Base-by-base conservation (phyloP, 2,888 invertebrate genomes). In the Ryuthela nishihirai region DNA sequence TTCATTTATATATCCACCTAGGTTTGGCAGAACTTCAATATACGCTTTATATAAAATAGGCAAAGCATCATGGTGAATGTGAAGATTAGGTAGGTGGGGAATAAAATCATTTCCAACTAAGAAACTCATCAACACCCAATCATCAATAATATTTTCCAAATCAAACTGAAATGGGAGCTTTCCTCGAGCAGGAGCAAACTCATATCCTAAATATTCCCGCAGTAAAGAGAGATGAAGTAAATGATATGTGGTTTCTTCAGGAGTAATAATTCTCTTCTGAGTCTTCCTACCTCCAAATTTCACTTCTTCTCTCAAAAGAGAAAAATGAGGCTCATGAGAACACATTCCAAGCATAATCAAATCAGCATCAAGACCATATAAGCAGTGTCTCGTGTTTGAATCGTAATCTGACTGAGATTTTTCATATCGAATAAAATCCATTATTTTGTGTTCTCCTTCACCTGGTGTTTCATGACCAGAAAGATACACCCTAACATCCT, bases 61-160 rank as follows among this genome's bases (percentile, higher is more conserved):
- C 64, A 98, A 75, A 12, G 93, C 92, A 70, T 92, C 91, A 70
- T 88, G 86, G 67, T 83, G 83, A 66, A 99, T 98, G 74, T 98
- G 93, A 74, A 99, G 81, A 74, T 93, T 85, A 2, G 98, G 98
- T 64, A 98, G 79, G 78, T 95, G 84, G 0, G 98, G 98, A 69
- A 99, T 89, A 75, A 99, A 99, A 76, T 99, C 98, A 72, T 99
- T 99, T 64, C 98, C 98, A 10, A 98, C 90, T 21, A 98, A 77
- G 74, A 97, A 97, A 1, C 94, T 92, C 92, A 98, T 92, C 17
- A 98, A 75, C 24, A 98, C 87, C 97, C 98, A 99, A 74, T 99
- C 98, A 72, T 99, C 98, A 23, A 98, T 91, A 48, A 99, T 82
- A 64, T 85, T 84, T 72, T 97, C 93, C 67, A 95, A 79, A 73